phyloP scores from a whole-genome alignment of 2,113 vertebrate genomes.

The Toxostoma redivivum region DNA sequence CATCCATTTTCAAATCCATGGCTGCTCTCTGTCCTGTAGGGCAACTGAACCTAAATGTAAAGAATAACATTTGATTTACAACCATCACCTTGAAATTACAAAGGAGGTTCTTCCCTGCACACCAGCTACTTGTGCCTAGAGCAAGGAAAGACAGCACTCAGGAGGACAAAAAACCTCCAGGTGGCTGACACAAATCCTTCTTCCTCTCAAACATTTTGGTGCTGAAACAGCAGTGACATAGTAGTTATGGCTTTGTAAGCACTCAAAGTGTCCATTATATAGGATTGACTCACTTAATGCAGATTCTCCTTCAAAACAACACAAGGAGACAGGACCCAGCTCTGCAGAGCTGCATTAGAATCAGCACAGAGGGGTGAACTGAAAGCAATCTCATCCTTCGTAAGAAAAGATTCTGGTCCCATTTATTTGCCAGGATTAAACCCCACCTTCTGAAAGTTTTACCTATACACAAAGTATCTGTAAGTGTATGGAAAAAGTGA shows the following conservation, averaged over 20 bases:
- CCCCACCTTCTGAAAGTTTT: neutral
- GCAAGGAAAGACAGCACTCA: neutral
- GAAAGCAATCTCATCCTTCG: neutral
- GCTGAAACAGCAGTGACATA: neutral
- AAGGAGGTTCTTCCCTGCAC: neutral
- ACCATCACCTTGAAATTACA: neutral
- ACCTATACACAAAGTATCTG: neutral
- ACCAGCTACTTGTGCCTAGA: neutral
- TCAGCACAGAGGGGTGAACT: neutral
- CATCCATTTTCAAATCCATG: neutral
- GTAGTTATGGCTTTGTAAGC: neutral
- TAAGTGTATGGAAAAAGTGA: neutral
- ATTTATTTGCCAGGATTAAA: neutral
- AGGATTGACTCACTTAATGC: neutral
- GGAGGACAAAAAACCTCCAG: neutral
- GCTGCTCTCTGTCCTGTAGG: neutral
- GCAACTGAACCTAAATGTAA: neutral
- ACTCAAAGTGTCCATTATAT: neutral
- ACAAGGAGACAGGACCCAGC: neutral
- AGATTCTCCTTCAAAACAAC: neutral
- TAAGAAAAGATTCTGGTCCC: neutral
- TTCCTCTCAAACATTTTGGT: neutral
- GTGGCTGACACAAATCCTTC: neutral
- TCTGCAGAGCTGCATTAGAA: neutral
- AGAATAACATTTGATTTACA: neutral